Evolutionary conservation across 1,140 invertebrate genomes (phyloP), one percentile per base, ranked within the genome.

Genomic region (Neodiprion virginianus): DNA sequence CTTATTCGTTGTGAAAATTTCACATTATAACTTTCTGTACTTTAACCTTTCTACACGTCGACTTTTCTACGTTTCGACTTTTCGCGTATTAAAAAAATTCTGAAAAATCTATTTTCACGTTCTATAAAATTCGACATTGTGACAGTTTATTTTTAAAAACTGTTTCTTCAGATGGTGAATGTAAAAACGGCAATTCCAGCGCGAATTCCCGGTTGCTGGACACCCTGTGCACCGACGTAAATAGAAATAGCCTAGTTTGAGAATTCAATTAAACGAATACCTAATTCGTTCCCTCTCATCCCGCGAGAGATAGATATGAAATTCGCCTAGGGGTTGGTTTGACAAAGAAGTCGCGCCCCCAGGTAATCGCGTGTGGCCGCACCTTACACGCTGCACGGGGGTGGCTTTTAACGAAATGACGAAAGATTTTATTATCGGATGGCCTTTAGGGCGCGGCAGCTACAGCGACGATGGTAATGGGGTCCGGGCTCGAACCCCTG

Each of bases 331-430:
- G 53, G 53, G 5, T 40, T 40, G 28, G 28, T 61, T 61, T 61
- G 53, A 61, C 70, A 17, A 71, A 49, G 70, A 71, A 47, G 70
- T 47, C 70, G 70, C 70, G 72, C 50, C 53, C 66, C 72, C 67
- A 48, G 17, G 72, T 61, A 61, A 61, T 61, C 53, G 53, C 73
- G 68, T 17, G 68, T 23, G 28, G 82, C 85, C 84, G 80, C 86
- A 82, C 86, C 85, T 84, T 82, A 83, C 67, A 61, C 53, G 49
- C 67, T 76, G 74, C 73, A 12, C 72, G 72, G 11, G 73, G 79
- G 79, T 82, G 82, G 85, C 85, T 87, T 87, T 86, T 86, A 87
- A 80, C 84, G 81, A 86, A 88, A 88, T 87, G 85, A 87, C 80
- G 83, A 79, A 73, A 72, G 73, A 70, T 84, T 86, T 84, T 86